Evolutionary conservation across 2,888 invertebrate genomes (phyloP).

Genomic region (Aporophyla nigra): DNA sequence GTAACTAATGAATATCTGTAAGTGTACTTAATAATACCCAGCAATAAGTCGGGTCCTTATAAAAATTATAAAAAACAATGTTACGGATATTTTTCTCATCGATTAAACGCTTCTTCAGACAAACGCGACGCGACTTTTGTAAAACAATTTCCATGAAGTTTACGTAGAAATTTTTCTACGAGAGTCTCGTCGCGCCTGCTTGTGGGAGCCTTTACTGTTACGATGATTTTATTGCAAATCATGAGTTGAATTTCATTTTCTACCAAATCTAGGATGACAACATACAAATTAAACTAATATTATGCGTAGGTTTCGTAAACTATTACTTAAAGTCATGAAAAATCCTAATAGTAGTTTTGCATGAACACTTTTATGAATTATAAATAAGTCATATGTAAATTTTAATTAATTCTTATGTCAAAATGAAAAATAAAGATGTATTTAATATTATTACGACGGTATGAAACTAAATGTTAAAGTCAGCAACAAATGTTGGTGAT

Average conservation of each 20-base stretch:
- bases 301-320: background rate
- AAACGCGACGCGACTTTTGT: no score
- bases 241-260: background rate
- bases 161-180: no score
- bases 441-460: background rate
- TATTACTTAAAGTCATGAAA: background rate
- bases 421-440: background rate
- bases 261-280: background rate
- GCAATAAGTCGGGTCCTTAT: no score
- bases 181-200: no score
- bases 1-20: no score
- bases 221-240: background rate
- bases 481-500: no score
- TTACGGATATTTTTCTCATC: background rate
- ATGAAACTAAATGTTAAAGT: background rate
- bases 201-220: no score
- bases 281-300: conserved; percentile 4
- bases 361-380: background rate
- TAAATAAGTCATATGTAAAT: background rate
- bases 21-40: no score
- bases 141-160: no score
- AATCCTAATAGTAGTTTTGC: background rate
- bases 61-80: no score
- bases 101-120: no score
- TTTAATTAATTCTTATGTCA: background rate